Percentiles rank a stretch among this genome's conserved stretches.
These are phyloP conservation scores for Umimayanthus chanpuru DNA, from an alignment of 92 coral and sea anemone genomes.

Conservation along the genomic window DNA sequence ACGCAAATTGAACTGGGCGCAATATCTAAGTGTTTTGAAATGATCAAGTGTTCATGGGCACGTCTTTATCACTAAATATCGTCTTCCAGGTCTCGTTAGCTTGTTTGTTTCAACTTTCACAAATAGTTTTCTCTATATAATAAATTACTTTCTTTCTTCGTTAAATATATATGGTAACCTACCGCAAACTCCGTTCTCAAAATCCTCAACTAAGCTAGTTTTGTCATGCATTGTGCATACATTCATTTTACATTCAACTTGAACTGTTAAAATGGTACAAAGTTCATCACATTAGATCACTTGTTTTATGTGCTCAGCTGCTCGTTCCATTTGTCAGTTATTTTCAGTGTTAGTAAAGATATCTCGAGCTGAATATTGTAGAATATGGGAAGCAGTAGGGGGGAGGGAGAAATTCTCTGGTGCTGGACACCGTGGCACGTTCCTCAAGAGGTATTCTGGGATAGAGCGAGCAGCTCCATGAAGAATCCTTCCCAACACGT, in stretches of 20 bases:
- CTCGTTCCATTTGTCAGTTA: neutral
- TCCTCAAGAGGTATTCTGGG: neutral
- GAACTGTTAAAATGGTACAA: neutral
- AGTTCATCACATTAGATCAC: neutral
- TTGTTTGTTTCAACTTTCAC: conserved; percentile 42
- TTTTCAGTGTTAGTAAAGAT: neutral
- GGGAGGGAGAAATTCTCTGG: neutral
- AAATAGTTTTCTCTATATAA: conserved; percentile 32
- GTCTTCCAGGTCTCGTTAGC: conserved; percentile 37
- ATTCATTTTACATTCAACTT: neutral
- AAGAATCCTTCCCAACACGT: neutral
- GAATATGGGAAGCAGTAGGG: conserved; percentile 19
- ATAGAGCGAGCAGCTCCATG: neutral
- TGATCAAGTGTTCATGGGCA: neutral
- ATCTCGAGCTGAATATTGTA: conserved; percentile 19
- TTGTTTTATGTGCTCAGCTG: neutral
- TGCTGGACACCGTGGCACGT: neutral
- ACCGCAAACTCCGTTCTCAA: neutral
- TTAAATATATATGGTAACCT: conserved; percentile 11
- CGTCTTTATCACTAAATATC: conserved; percentile 7
- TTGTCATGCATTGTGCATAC: neutral
- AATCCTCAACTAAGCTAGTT: neutral
- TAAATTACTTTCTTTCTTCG: conserved; percentile 30
- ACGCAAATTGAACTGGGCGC: neutral
- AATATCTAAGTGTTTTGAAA: conserved; percentile 21